phyloP scores from a whole-genome alignment of 2,797 vertebrate genomes.

The Gymnoscopelus braueri region DNA sequence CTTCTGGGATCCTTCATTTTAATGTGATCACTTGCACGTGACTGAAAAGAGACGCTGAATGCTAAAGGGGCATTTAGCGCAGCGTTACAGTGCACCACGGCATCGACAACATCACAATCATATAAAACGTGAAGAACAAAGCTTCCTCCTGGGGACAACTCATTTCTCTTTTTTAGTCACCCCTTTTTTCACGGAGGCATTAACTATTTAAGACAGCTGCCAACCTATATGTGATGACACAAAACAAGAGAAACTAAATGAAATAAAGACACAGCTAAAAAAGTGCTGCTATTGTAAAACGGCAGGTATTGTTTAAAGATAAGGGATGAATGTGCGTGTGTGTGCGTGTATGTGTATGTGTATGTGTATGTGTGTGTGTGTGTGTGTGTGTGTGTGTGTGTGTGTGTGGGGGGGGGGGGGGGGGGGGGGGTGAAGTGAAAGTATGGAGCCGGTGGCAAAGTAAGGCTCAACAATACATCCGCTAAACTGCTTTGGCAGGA shows the following conservation, averaged over 20 bases:
- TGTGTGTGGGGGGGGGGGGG: background rate
- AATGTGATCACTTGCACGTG: background rate
- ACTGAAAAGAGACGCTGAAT: background rate
- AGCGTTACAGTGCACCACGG: conserved; percentile 23
- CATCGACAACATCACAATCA: conserved; percentile 18
- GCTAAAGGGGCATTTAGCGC: conserved; percentile 14
- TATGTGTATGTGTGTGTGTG: too few relatives aligned
- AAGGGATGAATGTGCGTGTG: conserved; percentile 6
- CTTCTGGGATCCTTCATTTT: background rate
- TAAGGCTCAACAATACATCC: conserved; percentile 74
- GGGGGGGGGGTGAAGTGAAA: conserved; percentile 54
- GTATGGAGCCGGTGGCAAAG: conserved; percentile 66
- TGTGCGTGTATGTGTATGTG: too few relatives aligned
- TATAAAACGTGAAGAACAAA: conserved; percentile 35
- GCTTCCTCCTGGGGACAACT: conserved; percentile 37
- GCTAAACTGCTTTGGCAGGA: conserved; percentile 82
- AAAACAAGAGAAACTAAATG: conserved; percentile 47
- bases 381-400: too few relatives aligned
- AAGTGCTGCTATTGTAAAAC: conserved; percentile 76
- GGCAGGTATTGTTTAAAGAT: conserved; percentile 83
- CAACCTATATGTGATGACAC: conserved; percentile 73
- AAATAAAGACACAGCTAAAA: conserved; percentile 72
- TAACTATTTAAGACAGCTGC: conserved; percentile 78
- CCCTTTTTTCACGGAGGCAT: conserved; percentile 70
- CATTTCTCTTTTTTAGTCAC: conserved; percentile 56